A percentile compares a stretch with the other conserved stretches of the same genome.
These are phyloP conservation scores for Lutra lutra DNA, from an alignment of 2,797 vertebrate species.

Conservation along the genomic window DNA sequence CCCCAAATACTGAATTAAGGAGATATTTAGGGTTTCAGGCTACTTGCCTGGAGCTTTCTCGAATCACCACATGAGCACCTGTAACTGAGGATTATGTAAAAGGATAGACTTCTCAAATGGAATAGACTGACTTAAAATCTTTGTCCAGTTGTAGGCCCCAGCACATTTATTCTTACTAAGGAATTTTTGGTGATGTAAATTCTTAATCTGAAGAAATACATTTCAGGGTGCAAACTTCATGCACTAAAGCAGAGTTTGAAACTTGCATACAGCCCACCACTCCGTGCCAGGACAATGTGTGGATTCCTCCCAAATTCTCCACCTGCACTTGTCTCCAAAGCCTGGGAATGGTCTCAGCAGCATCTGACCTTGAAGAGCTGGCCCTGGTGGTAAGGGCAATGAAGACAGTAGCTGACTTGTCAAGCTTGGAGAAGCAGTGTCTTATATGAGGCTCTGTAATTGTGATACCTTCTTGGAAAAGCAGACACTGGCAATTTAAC, in stretches of 20 bases:
- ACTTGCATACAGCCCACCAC: too few relatives aligned
- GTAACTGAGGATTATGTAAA: not conserved
- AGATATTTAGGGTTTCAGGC: not conserved
- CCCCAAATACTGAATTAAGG: not conserved
- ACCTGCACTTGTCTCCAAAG: not conserved
- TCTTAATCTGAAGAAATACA: not conserved
- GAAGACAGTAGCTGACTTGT: not conserved
- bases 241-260: not conserved
- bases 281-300: not conserved
- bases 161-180: not conserved
- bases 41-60: not conserved
- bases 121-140: not conserved
- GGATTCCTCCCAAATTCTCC: not conserved
- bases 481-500: not conserved
- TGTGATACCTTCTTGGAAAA: not conserved
- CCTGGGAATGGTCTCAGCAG: not conserved
- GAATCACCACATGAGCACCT: not conserved
- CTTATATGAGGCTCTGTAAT: not conserved
- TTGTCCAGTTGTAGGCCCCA: not conserved
- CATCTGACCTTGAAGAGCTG: not conserved
- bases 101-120: not conserved
- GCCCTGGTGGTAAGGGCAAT: not conserved
- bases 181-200: not conserved
- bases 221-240: not conserved
- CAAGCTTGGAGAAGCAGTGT: not conserved